Conservation (phyloP, 2,888 invertebrate genomes). For the Priocnemis perturbator region DNA sequence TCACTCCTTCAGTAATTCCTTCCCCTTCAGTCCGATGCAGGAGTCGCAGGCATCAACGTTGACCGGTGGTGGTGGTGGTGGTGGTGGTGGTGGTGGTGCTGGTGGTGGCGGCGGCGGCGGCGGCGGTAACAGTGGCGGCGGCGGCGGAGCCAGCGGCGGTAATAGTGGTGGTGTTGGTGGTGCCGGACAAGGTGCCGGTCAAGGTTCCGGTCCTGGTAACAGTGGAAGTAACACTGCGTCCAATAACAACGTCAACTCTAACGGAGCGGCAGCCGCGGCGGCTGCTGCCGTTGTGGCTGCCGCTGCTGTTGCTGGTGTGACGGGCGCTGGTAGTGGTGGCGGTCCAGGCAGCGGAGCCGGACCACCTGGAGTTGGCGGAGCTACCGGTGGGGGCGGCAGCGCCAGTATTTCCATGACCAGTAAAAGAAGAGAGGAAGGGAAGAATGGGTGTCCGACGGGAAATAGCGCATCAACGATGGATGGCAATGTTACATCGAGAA, state of each 20-base stretch:
- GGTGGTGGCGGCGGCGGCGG: constrained; percentile 65
- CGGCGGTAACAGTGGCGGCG: constrained; percentile 57
- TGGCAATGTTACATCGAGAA: constrained; percentile 27
- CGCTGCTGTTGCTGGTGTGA: constrained; percentile 45
- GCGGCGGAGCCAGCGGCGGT: constrained; percentile 48
- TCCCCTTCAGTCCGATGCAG: constrained; percentile 81
- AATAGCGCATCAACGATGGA: constrained; percentile 34
- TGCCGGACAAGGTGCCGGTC: too few relatives aligned
- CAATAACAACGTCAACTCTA: constrained; percentile 27
- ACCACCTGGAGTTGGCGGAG: too few relatives aligned
- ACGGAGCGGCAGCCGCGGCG: constrained; percentile 25
- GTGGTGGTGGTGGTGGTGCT: constrained; percentile 63
- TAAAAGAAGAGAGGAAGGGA: constrained; percentile 61
- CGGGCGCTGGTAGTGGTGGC: not conserved
- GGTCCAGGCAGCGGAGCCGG: too few relatives aligned
- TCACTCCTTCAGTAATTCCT: constrained; percentile 77
- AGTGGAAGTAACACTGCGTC: too few relatives aligned
- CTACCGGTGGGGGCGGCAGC: too few relatives aligned
- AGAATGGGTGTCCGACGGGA: constrained; percentile 36
- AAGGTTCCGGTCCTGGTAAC: too few relatives aligned
- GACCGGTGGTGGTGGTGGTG: constrained; percentile 58
- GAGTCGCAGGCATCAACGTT: constrained; percentile 74
- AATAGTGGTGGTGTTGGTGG: constrained; percentile 57
- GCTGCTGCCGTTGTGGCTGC: constrained; percentile 11
- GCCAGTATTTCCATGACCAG: constrained; percentile 38